These are phyloP conservation scores for Hypena proboscidalis DNA, from an alignment of 2,888 invertebrate genomes.

Conservation along the genomic window DNA sequence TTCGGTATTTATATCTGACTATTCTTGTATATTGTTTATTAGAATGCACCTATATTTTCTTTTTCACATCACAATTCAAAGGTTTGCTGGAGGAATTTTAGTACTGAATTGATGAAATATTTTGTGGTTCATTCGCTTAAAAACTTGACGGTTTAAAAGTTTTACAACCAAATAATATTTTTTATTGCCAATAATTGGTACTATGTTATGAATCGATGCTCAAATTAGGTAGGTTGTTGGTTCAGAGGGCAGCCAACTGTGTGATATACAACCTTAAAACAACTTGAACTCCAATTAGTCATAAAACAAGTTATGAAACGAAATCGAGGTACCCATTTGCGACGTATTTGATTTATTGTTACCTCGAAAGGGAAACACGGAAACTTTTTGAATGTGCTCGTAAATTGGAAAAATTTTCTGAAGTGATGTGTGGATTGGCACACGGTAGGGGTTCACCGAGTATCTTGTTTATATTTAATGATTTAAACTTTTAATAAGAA, in stretches of 20 bases:
- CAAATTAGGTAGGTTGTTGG: constrained; percentile 35
- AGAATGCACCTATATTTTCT: no score
- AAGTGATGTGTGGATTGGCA: constrained; percentile 2
- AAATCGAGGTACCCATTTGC: constrained; percentile 27
- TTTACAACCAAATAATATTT: no score
- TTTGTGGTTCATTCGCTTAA: no score
- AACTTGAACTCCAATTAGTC: constrained; percentile 45
- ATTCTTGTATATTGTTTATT: no score
- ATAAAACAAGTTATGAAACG: constrained; percentile 34
- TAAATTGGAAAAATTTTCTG: constrained; percentile 15
- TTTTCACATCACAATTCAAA: no score
- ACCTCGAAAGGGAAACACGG: constrained; percentile 13
- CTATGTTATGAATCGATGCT: constrained; percentile 36
- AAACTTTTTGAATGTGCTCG: constrained; percentile 31
- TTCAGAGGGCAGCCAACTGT: constrained; percentile 35
- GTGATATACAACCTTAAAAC: constrained; percentile 40
- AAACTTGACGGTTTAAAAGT: no score
- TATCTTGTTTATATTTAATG: constrained; percentile 8
- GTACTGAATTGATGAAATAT: no score
- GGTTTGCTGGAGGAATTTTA: no score
- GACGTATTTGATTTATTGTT: constrained; percentile 30
- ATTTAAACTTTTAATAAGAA: constrained; percentile 3
- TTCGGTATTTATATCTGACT: no score
- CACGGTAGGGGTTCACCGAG: background rate
- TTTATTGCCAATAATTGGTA: no score